Evolutionary conservation across 2,113 vertebrate species (phyloP).

Genomic region (Bubalus kerabau): DNA sequence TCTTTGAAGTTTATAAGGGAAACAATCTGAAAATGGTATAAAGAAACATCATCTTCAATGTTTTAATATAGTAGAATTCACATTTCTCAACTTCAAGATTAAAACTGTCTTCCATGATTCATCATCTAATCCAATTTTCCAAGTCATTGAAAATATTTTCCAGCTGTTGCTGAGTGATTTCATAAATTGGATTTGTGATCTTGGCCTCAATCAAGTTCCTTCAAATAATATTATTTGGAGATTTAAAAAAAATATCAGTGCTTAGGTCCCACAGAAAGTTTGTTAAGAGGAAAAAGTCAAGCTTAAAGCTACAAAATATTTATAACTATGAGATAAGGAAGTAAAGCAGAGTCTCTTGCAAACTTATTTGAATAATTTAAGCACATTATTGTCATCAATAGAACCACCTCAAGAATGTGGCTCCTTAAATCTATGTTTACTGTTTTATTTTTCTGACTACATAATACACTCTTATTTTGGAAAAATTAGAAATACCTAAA

Average conservation of each 20-base stretch:
- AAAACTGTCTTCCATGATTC: slow-evolving; percentile 41
- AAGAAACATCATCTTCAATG: not conserved
- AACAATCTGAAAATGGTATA: not conserved
- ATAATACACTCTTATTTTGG: not conserved
- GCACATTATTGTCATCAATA: not conserved
- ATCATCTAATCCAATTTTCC: slow-evolving; percentile 59
- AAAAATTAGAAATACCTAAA: slow-evolving; percentile 10
- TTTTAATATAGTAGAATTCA: not conserved
- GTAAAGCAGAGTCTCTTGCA: not conserved
- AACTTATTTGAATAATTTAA: slow-evolving; percentile 17
- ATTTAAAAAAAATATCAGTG: not conserved
- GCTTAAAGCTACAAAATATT: slow-evolving; percentile 25
- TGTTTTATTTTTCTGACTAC: slow-evolving; percentile 1
- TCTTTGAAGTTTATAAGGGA: not conserved
- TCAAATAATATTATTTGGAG: slow-evolving; percentile 37
- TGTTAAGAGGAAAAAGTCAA: not conserved
- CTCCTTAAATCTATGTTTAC: slow-evolving; percentile 18
- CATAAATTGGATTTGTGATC: slow-evolving; percentile 58
- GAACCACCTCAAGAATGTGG: not conserved
- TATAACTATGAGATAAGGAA: slow-evolving; percentile 26
- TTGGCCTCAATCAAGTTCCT: not conserved
- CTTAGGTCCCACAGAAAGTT: not conserved
- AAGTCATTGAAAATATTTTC: slow-evolving; percentile 65
- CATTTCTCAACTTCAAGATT: slow-evolving; percentile 23
- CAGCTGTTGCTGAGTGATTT: slow-evolving; percentile 54